Conservation (phyloP, 2,113 vertebrate species). For the Toxotes jaculatrix region DNA sequence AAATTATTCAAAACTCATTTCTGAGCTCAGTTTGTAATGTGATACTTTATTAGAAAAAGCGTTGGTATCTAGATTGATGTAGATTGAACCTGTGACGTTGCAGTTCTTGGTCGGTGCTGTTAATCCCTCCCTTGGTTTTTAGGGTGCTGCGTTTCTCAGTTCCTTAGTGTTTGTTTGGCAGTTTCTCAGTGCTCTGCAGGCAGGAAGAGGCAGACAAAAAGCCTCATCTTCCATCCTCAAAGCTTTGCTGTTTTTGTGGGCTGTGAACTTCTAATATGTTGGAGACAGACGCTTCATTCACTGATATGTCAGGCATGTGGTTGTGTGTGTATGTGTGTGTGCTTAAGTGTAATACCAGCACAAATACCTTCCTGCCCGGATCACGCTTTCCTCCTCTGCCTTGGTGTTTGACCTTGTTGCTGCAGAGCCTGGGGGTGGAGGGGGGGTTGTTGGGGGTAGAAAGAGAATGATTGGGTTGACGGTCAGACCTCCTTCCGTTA, state of each 20-base stretch:
- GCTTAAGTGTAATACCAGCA: constrained; percentile 22
- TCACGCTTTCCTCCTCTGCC: constrained; percentile 30
- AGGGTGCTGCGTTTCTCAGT: neutral
- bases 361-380: constrained; percentile 24
- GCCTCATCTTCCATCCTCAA: neutral
- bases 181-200: neutral
- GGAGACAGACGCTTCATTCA: neutral
- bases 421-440: constrained; percentile 36
- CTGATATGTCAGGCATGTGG: neutral
- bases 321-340: neutral
- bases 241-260: neutral
- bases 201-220: neutral
- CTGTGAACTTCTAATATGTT: neutral
- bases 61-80: too few species aligned
- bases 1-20: neutral
- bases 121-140: too few species aligned
- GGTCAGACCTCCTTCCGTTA: constrained; percentile 73
- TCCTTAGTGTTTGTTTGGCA: neutral
- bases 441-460: neutral
- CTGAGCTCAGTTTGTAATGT: neutral
- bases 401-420: constrained; percentile 77
- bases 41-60: neutral
- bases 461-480: constrained; percentile 59
- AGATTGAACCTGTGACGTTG: too few species aligned
- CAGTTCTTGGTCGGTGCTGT: neutral